Evolutionary conservation across 2,888 invertebrate species (phyloP).

Genomic region (Ophion obscuratus): DNA sequence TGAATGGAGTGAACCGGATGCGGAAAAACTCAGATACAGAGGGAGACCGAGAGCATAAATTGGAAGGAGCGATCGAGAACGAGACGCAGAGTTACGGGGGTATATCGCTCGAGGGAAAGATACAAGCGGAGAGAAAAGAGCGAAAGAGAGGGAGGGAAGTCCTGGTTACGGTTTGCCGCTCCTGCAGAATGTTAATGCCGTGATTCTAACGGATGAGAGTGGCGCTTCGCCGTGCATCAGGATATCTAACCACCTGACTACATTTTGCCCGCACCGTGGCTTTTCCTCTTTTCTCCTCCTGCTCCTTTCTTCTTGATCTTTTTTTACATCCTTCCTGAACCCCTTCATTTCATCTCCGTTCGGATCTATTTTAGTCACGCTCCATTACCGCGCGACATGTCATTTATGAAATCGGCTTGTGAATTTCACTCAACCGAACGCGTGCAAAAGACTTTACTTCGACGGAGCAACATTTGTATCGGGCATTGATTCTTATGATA

Average conservation of each 20-base stretch:
- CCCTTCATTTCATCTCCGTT: slow-evolving; percentile 4
- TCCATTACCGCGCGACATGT: slow-evolving; percentile 54
- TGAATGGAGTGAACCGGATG: slow-evolving; percentile 43
- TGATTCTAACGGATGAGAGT: slow-evolving; percentile 70
- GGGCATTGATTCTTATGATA: too few species aligned
- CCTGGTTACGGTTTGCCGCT: slow-evolving; percentile 69
- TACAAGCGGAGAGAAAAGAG: slow-evolving; percentile 37
- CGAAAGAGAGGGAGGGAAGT: slow-evolving; percentile 40
- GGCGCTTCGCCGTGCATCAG: slow-evolving; percentile 60
- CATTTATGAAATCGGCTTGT: slow-evolving; percentile 32
- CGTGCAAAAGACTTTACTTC: not conserved
- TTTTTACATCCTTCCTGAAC: slow-evolving; percentile 3
- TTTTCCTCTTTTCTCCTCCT: slow-evolving; percentile 51
- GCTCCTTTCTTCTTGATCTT: slow-evolving; percentile 10
- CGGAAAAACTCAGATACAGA: slow-evolving; percentile 36
- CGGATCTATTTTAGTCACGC: slow-evolving; percentile 32
- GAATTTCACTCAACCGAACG: slow-evolving; percentile 4
- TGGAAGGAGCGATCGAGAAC: slow-evolving; percentile 49
- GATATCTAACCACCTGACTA: slow-evolving; percentile 67
- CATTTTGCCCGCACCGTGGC: slow-evolving; percentile 52
- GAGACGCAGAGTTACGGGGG: slow-evolving; percentile 45
- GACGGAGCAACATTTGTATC: too few species aligned
- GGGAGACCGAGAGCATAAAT: slow-evolving; percentile 45
- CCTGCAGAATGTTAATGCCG: slow-evolving; percentile 69
- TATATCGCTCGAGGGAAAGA: slow-evolving; percentile 38